Evolutionary conservation across 2,888 invertebrate species (phyloP).

Genomic region (Eupithecia subumbrata): DNA sequence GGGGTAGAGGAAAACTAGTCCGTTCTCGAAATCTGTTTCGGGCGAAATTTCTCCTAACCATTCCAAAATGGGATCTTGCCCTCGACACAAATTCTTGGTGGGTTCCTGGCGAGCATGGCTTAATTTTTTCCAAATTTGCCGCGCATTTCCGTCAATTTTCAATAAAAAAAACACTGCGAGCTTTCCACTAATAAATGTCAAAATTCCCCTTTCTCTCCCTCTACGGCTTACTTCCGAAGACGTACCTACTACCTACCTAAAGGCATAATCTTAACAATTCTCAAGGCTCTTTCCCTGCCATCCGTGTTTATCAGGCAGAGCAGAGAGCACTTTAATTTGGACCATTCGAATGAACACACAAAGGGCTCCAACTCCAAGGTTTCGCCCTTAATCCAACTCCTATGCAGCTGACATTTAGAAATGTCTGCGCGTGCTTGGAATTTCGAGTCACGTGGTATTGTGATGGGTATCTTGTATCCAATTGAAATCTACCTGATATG

Average conservation of each 20-base stretch:
- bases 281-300: background rate
- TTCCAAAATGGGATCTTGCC: no score
- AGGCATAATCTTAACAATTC: background rate
- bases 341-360: conserved; percentile 3
- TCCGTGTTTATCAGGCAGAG: background rate
- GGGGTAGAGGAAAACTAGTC: no score
- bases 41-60: no score
- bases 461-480: background rate
- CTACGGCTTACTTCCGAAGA: background rate
- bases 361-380: conserved; percentile 6
- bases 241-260: background rate
- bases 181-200: no score
- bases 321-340: background rate
- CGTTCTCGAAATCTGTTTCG: no score
- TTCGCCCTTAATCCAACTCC: background rate
- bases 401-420: conserved; percentile 35
- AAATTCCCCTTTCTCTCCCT: background rate
- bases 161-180: no score
- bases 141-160: no score
- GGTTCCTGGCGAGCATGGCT: no score
- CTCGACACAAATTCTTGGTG: no score
- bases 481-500: background rate
- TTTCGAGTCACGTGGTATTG: conserved; percentile 18
- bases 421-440: conserved; percentile 32
- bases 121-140: no score